Evolutionary conservation across 1,140 invertebrate genomes (phyloP).

Genomic region (Parasteatoda tepidariorum): DNA sequence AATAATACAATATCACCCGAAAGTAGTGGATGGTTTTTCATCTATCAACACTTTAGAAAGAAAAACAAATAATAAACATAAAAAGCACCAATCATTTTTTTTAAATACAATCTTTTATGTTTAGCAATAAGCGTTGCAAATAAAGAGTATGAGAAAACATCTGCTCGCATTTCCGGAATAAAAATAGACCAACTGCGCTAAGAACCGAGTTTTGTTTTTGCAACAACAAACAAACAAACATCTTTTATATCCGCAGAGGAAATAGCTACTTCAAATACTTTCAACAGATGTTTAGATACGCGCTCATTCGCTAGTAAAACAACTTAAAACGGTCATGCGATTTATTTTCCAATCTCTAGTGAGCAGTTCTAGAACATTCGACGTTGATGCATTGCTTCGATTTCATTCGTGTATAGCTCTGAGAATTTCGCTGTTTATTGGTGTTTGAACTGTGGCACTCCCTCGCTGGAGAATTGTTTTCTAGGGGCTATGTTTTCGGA

Average conservation of each 20-base stretch:
- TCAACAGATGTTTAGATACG: slow-evolving; percentile 3
- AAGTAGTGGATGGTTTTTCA: no score
- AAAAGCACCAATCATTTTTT: no score
- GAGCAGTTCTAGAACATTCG: no score
- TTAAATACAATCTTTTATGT: no score
- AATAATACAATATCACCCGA: no score
- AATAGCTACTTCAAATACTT: background rate
- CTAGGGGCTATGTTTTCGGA: background rate
- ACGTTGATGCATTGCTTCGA: slow-evolving; percentile 34
- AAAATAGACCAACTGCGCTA: background rate
- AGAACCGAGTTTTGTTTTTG: background rate
- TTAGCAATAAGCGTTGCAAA: background rate
- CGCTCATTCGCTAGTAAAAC: slow-evolving; percentile 7
- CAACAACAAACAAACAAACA: background rate
- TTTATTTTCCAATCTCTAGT: slow-evolving; percentile 42
- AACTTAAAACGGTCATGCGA: slow-evolving; percentile 53
- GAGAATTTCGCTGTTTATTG: slow-evolving; percentile 30
- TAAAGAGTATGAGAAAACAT: background rate
- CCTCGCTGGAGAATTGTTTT: background rate
- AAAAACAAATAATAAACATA: no score
- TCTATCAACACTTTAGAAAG: no score
- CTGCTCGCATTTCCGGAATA: background rate
- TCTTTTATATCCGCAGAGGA: background rate
- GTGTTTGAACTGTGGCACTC: slow-evolving; percentile 11
- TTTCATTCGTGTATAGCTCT: background rate